phyloP scores from a whole-genome alignment of 2,888 invertebrate species.

The Epinotia brunnichana region DNA sequence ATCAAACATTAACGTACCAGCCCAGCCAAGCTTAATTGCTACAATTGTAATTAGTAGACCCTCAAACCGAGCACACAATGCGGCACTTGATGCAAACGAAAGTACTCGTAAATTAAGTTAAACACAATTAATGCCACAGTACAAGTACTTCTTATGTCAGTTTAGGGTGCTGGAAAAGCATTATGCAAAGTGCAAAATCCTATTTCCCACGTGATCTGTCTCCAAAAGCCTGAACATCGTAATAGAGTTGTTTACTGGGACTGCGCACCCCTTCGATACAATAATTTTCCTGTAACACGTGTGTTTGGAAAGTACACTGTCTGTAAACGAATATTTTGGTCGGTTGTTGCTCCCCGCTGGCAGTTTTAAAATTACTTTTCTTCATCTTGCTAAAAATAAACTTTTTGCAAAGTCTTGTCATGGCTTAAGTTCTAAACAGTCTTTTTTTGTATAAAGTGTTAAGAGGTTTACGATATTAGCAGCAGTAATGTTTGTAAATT shows the following conservation, averaged over 20 bases:
- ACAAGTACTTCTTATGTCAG: conserved; percentile 48
- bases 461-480: background rate
- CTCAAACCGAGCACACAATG: conserved; percentile 26
- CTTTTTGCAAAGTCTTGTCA: conserved; percentile 8
- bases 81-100: conserved; percentile 23
- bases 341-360: conserved; percentile 20
- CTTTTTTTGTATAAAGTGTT: background rate
- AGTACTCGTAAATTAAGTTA: conserved; percentile 31
- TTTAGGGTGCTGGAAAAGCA: conserved; percentile 54
- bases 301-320: conserved; percentile 44
- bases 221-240: conserved; percentile 61
- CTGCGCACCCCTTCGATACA: conserved; percentile 58
- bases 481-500: background rate
- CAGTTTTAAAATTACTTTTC: conserved; percentile 6
- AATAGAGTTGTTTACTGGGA: conserved; percentile 71
- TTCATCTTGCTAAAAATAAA: conserved; percentile 13
- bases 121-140: conserved; percentile 47
- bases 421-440: background rate
- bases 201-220: conserved; percentile 62
- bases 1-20: conserved; percentile 39
- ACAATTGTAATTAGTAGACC: conserved; percentile 41
- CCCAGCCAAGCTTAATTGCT: conserved; percentile 38
- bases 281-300: conserved; percentile 54
- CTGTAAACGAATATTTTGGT: conserved; percentile 14
- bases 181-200: conserved; percentile 74